Evolutionary conservation across 2,888 invertebrate genomes (phyloP), one percentile per base, ranked within the genome.

Genomic region (Cephus spinipes): DNA sequence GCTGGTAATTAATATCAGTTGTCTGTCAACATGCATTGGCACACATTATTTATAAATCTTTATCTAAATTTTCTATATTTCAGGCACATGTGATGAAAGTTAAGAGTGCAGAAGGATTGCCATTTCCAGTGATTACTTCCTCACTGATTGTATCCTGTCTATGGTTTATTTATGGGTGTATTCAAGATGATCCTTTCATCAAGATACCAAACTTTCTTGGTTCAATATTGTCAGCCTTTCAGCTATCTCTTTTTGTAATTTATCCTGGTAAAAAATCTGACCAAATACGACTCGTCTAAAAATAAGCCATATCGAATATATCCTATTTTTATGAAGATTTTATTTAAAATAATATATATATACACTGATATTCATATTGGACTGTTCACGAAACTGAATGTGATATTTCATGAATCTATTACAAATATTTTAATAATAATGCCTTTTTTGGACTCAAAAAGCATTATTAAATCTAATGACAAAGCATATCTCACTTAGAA

Each of bases 131-230:
- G 88, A 98, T 98, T 90, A 91, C 96, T 71, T 95, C 96, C 89
- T 96, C 96, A 68, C 96, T 98, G 90, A 92, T 97, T 76, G 96
- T 97, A 11, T 96, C 96, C 12, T 91, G 94, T 34, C 94, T 97
- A 85, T 98, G 98, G 98, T 94, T 95, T 82, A 90, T 95, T 2
- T 98, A 98, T 92, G 98, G 98, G 40, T 90, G 94, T 76, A 92
- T 98, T 74, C 93, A 96, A 82, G 92, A 95, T 76, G 98, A 98
- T 92, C 90, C 93, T 73, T 98, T 96, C 92, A 94, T 98, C 86
- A 94, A 95, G 93, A 92, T 95, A 83, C 96, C 97, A 69, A 98
- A 98, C 92, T 93, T 95, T 75, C 92, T 97, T 85, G 97, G 97
- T 55, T 95, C 94, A 81, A 85, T 95, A n/a, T 90, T 98, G 76